A percentile compares a stretch with the other conserved stretches of the same genome.
phyloP scores from a whole-genome alignment of 2,113 vertebrate species.

The Silurus glanis region DNA sequence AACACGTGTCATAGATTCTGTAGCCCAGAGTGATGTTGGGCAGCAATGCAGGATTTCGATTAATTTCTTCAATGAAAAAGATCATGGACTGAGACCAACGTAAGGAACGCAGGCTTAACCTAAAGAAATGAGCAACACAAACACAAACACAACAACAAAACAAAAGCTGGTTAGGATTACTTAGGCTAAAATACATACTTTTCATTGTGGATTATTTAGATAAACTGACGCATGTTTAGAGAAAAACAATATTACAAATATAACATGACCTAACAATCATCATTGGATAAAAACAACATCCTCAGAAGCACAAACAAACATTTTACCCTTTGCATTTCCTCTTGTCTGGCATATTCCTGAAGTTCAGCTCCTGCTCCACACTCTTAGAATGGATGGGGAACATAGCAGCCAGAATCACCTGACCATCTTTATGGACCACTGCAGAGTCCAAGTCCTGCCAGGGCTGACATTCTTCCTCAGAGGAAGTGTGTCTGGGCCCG shows the following conservation, averaged over 20 bases:
- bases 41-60: constrained; percentile 53
- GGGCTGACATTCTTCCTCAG: constrained; percentile 34
- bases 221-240: too few species aligned
- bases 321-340: constrained; percentile 57
- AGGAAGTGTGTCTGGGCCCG: not conserved
- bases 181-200: not conserved
- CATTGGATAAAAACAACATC: not conserved
- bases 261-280: not conserved
- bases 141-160: not conserved
- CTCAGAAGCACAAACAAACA: not conserved
- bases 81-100: constrained; percentile 62
- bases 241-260: not conserved
- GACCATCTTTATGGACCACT: constrained; percentile 54
- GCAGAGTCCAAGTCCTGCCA: constrained; percentile 53
- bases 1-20: constrained; percentile 61
- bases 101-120: constrained; percentile 59
- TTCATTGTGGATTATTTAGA: not conserved
- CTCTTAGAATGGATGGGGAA: constrained; percentile 62
- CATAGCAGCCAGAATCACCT: constrained; percentile 59
- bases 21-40: constrained; percentile 64
- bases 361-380: constrained; percentile 50
- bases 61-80: constrained; percentile 64
- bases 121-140: constrained; percentile 8
- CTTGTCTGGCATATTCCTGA: constrained; percentile 39
- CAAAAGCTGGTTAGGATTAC: not conserved